Conservation (phyloP, 2,888 invertebrate species). For the Arge pagana region DNA sequence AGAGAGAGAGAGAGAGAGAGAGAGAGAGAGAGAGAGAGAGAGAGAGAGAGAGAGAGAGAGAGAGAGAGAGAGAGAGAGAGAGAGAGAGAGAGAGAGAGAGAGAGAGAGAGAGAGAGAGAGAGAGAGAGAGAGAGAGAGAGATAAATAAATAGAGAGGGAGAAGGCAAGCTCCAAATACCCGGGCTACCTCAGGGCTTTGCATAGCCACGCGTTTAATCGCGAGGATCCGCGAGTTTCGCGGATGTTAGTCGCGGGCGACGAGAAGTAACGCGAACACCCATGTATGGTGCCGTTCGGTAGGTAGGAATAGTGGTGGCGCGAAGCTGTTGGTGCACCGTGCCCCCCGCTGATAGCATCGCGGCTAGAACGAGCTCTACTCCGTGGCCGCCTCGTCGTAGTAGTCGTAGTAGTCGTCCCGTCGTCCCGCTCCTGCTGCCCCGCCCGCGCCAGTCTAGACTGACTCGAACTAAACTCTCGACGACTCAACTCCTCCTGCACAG, state of each 20-base stretch:
- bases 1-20: too few species aligned
- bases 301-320: too few species aligned
- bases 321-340: too few species aligned
- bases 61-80: conserved; percentile 11
- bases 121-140: too few species aligned
- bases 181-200: too few species aligned
- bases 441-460: conserved; percentile 48
- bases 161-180: too few species aligned
- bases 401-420: conserved; percentile 56
- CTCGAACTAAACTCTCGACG: conserved; percentile 56
- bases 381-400: background rate
- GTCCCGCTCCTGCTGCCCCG: conserved; percentile 40
- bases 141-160: conserved; percentile 33
- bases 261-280: too few species aligned
- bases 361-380: conserved; percentile 24
- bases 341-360: conserved; percentile 32
- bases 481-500: conserved; percentile 43
- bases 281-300: too few species aligned
- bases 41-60: conserved; percentile 15
- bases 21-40: too few species aligned
- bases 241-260: too few species aligned
- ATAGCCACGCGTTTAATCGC: too few species aligned
- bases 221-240: too few species aligned
- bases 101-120: conserved; percentile 27
- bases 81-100: conserved; percentile 5